Base-by-base conservation (phyloP, 2,113 vertebrate genomes). In the Lagenorhynchus albirostris region DNA sequence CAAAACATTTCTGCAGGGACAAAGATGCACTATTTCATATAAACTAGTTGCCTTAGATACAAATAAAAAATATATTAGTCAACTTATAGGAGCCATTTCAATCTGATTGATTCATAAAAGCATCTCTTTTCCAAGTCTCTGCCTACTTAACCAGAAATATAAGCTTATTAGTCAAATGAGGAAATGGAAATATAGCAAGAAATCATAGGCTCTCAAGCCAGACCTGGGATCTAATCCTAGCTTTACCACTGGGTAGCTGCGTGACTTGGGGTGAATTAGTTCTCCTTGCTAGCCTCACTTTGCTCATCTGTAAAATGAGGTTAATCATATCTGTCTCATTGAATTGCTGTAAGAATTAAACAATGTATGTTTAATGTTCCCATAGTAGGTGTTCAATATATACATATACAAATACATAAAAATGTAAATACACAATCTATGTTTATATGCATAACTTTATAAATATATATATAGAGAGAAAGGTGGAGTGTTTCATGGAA, bases 311-410 rank as follows among this genome's bases (percentile, higher is more conserved):
- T 77, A 82, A 60, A 67, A 50, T 36, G 53, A 41, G 50, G 33
- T 87, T 92, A 86, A 68, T 87, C 53, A 70, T 65, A 50, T 62
- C 44, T 44, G n/a, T 33, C 44, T 83, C 60, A 92, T 4, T 14
- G 23, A 90, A 82, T 21, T 83, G 58, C 62, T 74, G 82, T 71
- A 95, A 89, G 23, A 86, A 90, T 94, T 82, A 81, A 95, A 93
- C 38, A 83, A 58, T 65, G 33, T 83, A 41, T 38, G 53, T 53
- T 53, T 53, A 89, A 89, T 58, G 36, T 11, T 58, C 76, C 60
- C 60, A 67, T 31, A 89, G 29, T 50, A 74, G 70, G 55, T 96
- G 26, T 25, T 89, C 26, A 81, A 31, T 47, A 79, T 3, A 71
- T 44, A 50, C 20, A 25, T 60, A 73, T n/a, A 80, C 21, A 84